Percentiles rank a stretch among this genome's conserved stretches.
phyloP scores from a whole-genome alignment of 1,140 invertebrate genomes.

The Condylostylus longicornis region DNA sequence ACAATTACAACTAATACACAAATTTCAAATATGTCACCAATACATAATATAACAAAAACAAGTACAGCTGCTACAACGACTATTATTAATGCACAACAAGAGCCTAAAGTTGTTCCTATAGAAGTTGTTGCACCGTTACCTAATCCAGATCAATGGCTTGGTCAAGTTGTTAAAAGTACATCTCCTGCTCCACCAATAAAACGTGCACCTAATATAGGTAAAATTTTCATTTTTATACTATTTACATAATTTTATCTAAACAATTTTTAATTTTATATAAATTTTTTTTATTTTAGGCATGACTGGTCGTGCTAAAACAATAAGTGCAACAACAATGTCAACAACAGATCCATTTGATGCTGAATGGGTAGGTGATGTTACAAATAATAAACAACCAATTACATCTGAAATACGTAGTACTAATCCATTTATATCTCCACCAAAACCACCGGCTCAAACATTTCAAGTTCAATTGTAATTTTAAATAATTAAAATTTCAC shows the following conservation, averaged over 20 bases:
- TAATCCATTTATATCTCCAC: conserved; percentile 38
- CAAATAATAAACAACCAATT: conserved; percentile 23
- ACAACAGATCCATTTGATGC: conserved; percentile 65
- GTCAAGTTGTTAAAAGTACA: conserved; percentile 46
- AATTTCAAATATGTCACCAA: conserved; percentile 4
- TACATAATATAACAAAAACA: conserved; percentile 9
- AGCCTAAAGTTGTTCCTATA: conserved; percentile 8
- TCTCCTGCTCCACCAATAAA: conserved; percentile 34
- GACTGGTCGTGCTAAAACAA: conserved; percentile 45
- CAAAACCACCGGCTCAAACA: conserved; percentile 39
- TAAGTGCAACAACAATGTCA: conserved; percentile 32
- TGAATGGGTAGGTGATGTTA: conserved; percentile 54
- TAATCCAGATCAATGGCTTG: conserved; percentile 63
- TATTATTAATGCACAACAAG: conserved; percentile 29
- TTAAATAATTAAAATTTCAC: background rate
- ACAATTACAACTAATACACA: conserved; percentile 13
- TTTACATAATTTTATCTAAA: too few species aligned
- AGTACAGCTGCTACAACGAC: conserved; percentile 30
- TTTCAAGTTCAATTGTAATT: conserved; percentile 51
- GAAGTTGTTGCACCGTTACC: conserved; percentile 35
- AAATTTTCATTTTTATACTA: too few species aligned
- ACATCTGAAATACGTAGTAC: conserved; percentile 29
- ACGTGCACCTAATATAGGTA: conserved; percentile 37
- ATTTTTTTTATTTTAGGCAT: conserved; percentile 27
- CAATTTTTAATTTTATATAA: too few species aligned